These are phyloP conservation scores for Ectobius pallidus DNA, from an alignment of 2,888 invertebrate genomes.

Conservation along the genomic window DNA sequence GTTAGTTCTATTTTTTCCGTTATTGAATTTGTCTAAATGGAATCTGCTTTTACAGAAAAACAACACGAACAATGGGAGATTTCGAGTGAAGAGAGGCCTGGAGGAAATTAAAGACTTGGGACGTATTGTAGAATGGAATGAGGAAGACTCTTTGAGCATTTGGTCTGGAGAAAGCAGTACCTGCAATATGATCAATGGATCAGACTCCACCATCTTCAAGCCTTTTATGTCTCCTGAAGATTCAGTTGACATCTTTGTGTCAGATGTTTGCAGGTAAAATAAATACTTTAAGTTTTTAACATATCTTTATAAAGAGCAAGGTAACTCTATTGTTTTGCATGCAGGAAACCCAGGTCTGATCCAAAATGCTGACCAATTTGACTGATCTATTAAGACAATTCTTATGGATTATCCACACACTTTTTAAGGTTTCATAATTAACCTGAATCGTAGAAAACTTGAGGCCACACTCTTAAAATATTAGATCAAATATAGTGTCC, in stretches of 20 bases:
- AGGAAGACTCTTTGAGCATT: conserved; percentile 51
- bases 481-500: too few species aligned
- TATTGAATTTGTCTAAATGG: too few species aligned
- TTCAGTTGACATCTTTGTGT: conserved; percentile 59
- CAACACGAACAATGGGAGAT: conserved; percentile 60
- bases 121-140: conserved; percentile 58
- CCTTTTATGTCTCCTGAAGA: conserved; percentile 56
- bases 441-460: too few species aligned
- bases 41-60: conserved; percentile 64
- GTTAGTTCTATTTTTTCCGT: too few species aligned
- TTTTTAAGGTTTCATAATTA: too few species aligned
- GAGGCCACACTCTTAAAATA: too few species aligned
- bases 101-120: conserved; percentile 59
- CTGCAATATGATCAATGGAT: conserved; percentile 63
- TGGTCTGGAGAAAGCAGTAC: conserved; percentile 51
- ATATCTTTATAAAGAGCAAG: too few species aligned
- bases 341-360: too few species aligned
- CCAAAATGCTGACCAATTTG: too few species aligned
- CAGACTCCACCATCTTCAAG: conserved; percentile 62
- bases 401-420: too few species aligned
- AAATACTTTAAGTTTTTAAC: neutral
- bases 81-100: conserved; percentile 61
- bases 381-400: too few species aligned
- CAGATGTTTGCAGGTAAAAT: conserved; percentile 64
- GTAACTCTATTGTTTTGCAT: too few species aligned